Conservation (phyloP, 1,140 invertebrate genomes). For the Theocolax elegans region DNA sequence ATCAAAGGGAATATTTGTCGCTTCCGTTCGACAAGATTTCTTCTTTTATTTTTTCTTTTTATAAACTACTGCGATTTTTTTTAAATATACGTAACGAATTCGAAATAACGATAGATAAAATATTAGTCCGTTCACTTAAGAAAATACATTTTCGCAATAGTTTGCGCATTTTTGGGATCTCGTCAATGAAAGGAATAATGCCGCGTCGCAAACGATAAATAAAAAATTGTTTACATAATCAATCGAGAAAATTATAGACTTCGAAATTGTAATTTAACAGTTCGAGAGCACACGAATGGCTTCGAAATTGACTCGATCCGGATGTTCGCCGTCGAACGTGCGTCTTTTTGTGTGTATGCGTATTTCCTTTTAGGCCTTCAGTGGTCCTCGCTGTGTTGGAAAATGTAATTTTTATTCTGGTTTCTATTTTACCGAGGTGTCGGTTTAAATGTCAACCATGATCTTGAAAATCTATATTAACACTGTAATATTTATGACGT, state of each 20-base stretch:
- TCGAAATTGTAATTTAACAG: neutral
- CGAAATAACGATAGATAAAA: constrained; percentile 32
- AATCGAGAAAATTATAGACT: neutral
- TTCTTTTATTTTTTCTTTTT: too few species aligned
- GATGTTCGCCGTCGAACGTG: constrained; percentile 27
- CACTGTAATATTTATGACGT: constrained; percentile 29
- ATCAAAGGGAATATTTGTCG: constrained; percentile 8
- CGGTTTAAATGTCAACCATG: constrained; percentile 33
- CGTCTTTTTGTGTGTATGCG: neutral
- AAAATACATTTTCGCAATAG: constrained; percentile 23
- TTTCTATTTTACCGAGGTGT: constrained; percentile 22
- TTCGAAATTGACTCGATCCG: constrained; percentile 20
- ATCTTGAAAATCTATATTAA: constrained; percentile 28
- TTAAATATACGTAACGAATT: constrained; percentile 11
- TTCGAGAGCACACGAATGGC: neutral
- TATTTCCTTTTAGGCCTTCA: constrained; percentile 34
- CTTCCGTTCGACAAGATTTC: constrained; percentile 32
- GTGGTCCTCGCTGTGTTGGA: constrained; percentile 24
- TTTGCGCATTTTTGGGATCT: constrained; percentile 24
- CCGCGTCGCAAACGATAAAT: neutral
- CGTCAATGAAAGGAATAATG: constrained; percentile 30
- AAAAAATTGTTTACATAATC: constrained; percentile 2
- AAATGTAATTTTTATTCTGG: constrained; percentile 6
- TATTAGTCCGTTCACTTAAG: constrained; percentile 24
- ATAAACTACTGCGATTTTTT: constrained; percentile 30